These are phyloP conservation scores for Diarsia mendica DNA, from an alignment of 2,888 invertebrate species.

Conservation along the genomic window DNA sequence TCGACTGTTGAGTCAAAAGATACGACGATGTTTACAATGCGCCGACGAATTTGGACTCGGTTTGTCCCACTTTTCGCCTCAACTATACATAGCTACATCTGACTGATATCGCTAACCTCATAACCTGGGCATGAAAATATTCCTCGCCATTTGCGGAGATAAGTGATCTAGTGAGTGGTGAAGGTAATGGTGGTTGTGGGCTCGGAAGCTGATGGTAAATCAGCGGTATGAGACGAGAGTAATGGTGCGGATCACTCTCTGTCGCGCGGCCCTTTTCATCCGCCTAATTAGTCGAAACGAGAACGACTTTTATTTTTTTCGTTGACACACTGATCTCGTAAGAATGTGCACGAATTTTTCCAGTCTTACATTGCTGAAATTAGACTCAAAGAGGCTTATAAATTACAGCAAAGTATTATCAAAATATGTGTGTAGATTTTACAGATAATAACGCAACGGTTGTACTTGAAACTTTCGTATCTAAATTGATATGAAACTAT, in stretches of 20 bases:
- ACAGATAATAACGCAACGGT: constrained; percentile 17
- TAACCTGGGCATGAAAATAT: constrained; percentile 36
- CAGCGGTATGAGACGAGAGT: constrained; percentile 60
- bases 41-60: constrained; percentile 64
- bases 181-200: constrained; percentile 61
- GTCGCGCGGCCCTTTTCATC: constrained; percentile 77
- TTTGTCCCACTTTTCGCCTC: constrained; percentile 57
- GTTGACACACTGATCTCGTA: constrained; percentile 39
- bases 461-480: constrained; percentile 20
- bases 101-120: constrained; percentile 28
- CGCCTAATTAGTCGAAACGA: constrained; percentile 78
- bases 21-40: constrained; percentile 59
- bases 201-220: constrained; percentile 54
- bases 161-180: constrained; percentile 42
- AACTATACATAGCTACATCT: constrained; percentile 36
- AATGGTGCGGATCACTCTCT: constrained; percentile 73
- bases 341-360: constrained; percentile 35
- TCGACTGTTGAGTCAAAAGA: constrained; percentile 35
- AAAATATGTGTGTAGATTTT: constrained; percentile 25
- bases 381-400: constrained; percentile 13
- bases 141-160: constrained; percentile 34
- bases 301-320: constrained; percentile 67
- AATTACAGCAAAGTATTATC: constrained; percentile 34
- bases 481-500: constrained; percentile 17
- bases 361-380: constrained; percentile 20